Evolutionary conservation across 2,113 vertebrate genomes (phyloP).

Genomic region (Lepisosteus osseus): DNA sequence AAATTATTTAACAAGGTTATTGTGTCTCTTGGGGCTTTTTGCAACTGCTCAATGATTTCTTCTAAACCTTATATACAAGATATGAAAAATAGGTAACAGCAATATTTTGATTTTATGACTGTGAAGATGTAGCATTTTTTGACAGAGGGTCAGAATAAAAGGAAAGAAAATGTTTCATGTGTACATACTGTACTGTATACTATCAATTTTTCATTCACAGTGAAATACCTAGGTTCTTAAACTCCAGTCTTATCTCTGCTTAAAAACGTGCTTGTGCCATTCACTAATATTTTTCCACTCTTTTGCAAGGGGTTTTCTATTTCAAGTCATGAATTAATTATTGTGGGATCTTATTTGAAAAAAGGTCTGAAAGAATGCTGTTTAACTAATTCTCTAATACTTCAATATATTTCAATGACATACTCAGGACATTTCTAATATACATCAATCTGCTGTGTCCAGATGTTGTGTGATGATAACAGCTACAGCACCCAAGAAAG

Average conservation of each 20-base stretch:
- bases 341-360: conserved; percentile 43
- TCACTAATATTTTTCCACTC: conserved; percentile 25
- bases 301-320: conserved; percentile 34
- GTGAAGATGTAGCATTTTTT: no score
- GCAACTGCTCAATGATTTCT: not conserved
- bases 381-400: conserved; percentile 51
- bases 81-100: not conserved
- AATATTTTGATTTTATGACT: no score
- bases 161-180: not conserved
- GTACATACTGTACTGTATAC: conserved; percentile 12
- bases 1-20: conserved; percentile 23
- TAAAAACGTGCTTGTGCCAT: conserved; percentile 26
- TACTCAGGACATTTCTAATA: conserved; percentile 50
- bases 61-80: no score
- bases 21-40: conserved; percentile 17
- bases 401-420: conserved; percentile 48
- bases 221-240: conserved; percentile 12
- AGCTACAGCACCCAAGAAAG: conserved; percentile 47
- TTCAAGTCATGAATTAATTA: conserved; percentile 50
- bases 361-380: conserved; percentile 49
- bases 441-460: conserved; percentile 53
- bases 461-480: conserved; percentile 60
- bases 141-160: no score
- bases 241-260: no score
- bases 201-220: conserved; percentile 21